Base-by-base conservation (phyloP, 1,140 invertebrate genomes). In the Drosophila littoralis region DNA sequence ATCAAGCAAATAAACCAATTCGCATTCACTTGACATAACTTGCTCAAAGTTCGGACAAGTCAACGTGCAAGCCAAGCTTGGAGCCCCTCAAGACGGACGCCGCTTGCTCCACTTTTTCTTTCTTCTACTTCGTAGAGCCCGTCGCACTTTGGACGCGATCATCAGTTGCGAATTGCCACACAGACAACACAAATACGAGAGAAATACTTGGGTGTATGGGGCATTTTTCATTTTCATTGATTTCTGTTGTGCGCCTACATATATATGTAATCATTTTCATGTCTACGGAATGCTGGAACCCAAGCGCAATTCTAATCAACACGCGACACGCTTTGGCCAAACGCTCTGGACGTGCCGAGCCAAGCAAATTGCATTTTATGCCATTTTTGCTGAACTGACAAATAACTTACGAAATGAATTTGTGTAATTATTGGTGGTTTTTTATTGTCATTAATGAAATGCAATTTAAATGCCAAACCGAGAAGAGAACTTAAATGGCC, bases 81-180 rank as follows among this genome's bases (percentile, higher is more conserved):
- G n/a, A n/a, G n/a, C n/a, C n/a, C n/a, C 48, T 12, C 12, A 50
- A 36, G 33, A 17, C 32, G 33, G 33, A 32, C 40, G 8, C 28
- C 55, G 13, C 9, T 65, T 85, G 82, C 59, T 75, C 81, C 45
- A 86, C 83, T 81, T 92, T 81, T 72, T 89, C 78, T 13, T 77
- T 73, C 81, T 65, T 22, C 2, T 22, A n/a, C n/a, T 22, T 65
- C 63, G n/a, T 42, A 32, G 51, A 50, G 52, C 57, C 57, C 35
- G 60, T 55, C 78, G 83, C 55, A 79, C 83, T 83, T 86, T 86
- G 83, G 66, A 86, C 83, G 50, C 65, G 67, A 86, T 86, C 83
- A 79, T 83, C 79, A 73, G 83, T 79, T 68, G 67, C 48, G 48
- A 60, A 45, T 58, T 40, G 48, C 13, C 64, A 51, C 35, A 50